Evolutionary conservation across 2,888 invertebrate genomes (phyloP).

Genomic region (Hirtodrosophila trivittata): DNA sequence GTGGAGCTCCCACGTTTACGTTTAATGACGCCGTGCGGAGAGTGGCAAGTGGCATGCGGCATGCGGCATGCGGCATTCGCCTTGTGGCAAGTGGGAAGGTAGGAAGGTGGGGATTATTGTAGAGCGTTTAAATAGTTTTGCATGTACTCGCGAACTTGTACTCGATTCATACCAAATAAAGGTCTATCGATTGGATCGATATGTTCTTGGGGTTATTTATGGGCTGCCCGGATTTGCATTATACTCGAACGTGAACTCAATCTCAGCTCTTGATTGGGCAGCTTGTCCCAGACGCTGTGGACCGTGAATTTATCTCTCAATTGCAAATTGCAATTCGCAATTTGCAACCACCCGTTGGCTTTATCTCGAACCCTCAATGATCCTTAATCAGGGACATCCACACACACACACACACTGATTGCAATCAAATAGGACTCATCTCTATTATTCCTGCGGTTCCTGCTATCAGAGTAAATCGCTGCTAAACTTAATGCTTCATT

Average conservation of each 20-base stretch:
- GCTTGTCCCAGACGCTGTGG: conserved; percentile 52
- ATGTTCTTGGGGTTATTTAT: conserved; percentile 28
- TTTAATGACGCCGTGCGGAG: conserved; percentile 39
- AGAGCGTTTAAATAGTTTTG: conserved; percentile 52
- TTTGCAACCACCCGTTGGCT: conserved; percentile 58
- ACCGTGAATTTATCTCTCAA: conserved; percentile 70
- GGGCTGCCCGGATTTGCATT: conserved; percentile 34
- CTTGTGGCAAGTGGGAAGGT: not conserved
- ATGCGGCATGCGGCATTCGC: conserved; percentile 9
- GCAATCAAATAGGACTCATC: conserved; percentile 58
- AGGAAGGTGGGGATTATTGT: conserved; percentile 26
- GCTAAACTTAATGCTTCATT: conserved; percentile 67
- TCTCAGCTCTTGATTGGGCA: conserved; percentile 71
- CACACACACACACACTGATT: conserved; percentile 44
- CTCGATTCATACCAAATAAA: conserved; percentile 7
- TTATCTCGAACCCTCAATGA: conserved; percentile 26
- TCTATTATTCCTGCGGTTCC: conserved; percentile 61
- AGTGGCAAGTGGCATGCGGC: conserved; percentile 2
- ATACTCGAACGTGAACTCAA: conserved; percentile 3
- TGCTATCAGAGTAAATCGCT: conserved; percentile 41
- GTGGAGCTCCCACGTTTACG: conserved; percentile 71
- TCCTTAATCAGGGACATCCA: conserved; percentile 57
- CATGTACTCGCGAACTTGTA: not conserved
- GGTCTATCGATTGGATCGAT: conserved; percentile 34
- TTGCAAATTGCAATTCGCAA: conserved; percentile 45